Percentiles rank a stretch among this genome's conserved stretches.
Evolutionary conservation across 2,888 invertebrate genomes (phyloP).

Genomic region (Marronus borbonicus): DNA sequence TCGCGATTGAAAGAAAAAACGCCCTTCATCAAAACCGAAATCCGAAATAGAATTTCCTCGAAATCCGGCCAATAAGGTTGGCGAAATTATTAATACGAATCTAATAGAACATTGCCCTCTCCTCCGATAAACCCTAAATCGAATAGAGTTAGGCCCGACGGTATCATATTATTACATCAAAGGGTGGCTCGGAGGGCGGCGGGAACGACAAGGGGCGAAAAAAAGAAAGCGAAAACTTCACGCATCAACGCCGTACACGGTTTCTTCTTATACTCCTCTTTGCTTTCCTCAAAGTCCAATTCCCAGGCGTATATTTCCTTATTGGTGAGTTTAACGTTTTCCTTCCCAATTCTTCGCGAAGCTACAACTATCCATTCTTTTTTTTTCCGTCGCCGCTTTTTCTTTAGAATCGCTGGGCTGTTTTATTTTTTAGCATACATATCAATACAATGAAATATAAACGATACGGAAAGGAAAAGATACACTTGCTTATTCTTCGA

Average conservation of each 20-base stretch:
- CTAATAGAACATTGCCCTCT: slow-evolving; percentile 31
- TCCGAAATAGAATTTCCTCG: slow-evolving; percentile 11
- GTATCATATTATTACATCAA: slow-evolving; percentile 35
- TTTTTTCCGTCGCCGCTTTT: slow-evolving; percentile 7
- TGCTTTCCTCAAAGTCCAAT: slow-evolving; percentile 12
- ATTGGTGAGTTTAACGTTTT: slow-evolving; percentile 35
- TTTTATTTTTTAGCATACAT: not conserved
- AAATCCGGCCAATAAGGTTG: slow-evolving; percentile 14
- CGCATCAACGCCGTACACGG: slow-evolving; percentile 24
- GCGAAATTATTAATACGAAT: slow-evolving; percentile 31
- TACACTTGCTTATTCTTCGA: not conserved
- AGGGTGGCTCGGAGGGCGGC: not conserved
- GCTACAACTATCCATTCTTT: not conserved
- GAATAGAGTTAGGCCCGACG: slow-evolving; percentile 34
- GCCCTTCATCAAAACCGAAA: not conserved
- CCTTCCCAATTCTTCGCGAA: slow-evolving; percentile 10
- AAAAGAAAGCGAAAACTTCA: slow-evolving; percentile 37
- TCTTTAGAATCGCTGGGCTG: not conserved
- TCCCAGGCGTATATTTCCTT: slow-evolving; percentile 38
- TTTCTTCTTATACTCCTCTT: slow-evolving; percentile 1
- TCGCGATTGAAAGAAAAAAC: not conserved
- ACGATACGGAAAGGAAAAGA: slow-evolving; percentile 1
- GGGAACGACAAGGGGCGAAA: not conserved
- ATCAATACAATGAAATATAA: not conserved
- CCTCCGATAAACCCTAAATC: slow-evolving; percentile 13